Evolutionary conservation across 2,797 vertebrate species (phyloP).

Genomic region (Pagetopsis macropterus): DNA sequence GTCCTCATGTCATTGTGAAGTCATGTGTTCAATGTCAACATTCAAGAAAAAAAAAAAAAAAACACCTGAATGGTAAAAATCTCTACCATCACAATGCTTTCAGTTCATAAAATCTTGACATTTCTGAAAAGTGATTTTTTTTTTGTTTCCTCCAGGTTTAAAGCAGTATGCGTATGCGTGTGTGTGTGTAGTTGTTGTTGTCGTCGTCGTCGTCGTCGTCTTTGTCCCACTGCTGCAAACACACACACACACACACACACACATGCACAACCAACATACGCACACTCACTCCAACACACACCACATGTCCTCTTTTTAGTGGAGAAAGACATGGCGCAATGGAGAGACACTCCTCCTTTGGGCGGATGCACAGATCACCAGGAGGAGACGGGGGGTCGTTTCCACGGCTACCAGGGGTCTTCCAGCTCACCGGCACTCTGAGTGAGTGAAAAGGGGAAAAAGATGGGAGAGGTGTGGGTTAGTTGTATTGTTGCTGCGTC

Average conservation of each 20-base stretch:
- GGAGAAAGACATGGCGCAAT: constrained; percentile 78
- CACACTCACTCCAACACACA: constrained; percentile 75
- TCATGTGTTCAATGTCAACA: constrained; percentile 76
- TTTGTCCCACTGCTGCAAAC: constrained; percentile 68
- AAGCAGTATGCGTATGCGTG: constrained; percentile 69
- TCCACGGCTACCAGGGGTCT: constrained; percentile 93
- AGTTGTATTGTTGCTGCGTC: background rate
- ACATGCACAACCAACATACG: constrained; percentile 66
- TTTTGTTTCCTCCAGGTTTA: constrained; percentile 72
- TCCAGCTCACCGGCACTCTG: constrained; percentile 97
- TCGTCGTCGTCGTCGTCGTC: constrained; percentile 27
- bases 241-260: constrained; percentile 49
- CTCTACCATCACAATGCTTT: constrained; percentile 76
- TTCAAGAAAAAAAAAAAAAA: constrained; percentile 69
- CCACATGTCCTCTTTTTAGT: constrained; percentile 75
- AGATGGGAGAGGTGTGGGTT: constrained; percentile 35
- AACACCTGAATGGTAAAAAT: constrained; percentile 79
- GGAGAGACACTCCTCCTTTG: constrained; percentile 72
- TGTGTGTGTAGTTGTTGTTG: constrained; percentile 41
- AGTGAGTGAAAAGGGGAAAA: constrained; percentile 71
- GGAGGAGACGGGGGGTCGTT: constrained; percentile 66
- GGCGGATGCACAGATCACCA: constrained; percentile 60
- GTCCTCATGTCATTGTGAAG: constrained; percentile 78
- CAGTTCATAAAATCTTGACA: constrained; percentile 77
- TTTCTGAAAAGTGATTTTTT: constrained; percentile 73